Evolutionary conservation across 2,113 vertebrate species (phyloP).

Genomic region (Urocolius indicus): DNA sequence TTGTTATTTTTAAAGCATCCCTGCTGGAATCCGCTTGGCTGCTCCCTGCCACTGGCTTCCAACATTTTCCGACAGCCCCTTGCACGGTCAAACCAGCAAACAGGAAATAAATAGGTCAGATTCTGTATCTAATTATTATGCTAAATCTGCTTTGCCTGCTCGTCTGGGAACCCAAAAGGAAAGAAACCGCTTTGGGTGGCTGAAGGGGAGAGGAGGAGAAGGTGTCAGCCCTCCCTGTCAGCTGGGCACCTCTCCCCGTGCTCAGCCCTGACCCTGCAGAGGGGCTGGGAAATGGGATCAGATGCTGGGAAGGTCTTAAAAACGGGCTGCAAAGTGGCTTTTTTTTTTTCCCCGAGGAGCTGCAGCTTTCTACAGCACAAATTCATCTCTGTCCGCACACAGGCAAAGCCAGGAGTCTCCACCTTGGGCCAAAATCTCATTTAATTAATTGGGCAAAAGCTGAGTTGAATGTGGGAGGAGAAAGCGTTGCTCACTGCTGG

Average conservation of each 20-base stretch:
- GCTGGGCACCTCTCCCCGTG: neutral
- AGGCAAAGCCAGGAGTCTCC: neutral
- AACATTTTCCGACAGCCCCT: slow-evolving; percentile 69
- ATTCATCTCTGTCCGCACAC: neutral
- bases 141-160: slow-evolving; percentile 63
- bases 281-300: neutral
- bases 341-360: neutral
- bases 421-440: neutral
- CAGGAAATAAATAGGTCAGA: slow-evolving; percentile 70
- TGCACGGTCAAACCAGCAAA: slow-evolving; percentile 58
- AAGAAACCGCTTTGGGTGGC: neutral
- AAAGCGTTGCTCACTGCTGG: neutral
- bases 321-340: neutral
- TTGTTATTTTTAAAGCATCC: slow-evolving; percentile 75
- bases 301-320: rapidly evolving
- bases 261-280: neutral
- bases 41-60: slow-evolving; percentile 62
- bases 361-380: neutral
- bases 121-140: slow-evolving; percentile 70
- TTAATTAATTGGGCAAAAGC: slow-evolving; percentile 20
- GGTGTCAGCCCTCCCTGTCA: neutral
- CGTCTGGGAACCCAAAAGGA: slow-evolving; percentile 33
- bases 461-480: neutral
- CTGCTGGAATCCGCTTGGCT: slow-evolving; percentile 69
- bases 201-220: too few species aligned